A percentile compares a stretch with the other conserved stretches of the same genome.
Conservation (phyloP, 2,113 vertebrate species). For the Panurus biarmicus region DNA sequence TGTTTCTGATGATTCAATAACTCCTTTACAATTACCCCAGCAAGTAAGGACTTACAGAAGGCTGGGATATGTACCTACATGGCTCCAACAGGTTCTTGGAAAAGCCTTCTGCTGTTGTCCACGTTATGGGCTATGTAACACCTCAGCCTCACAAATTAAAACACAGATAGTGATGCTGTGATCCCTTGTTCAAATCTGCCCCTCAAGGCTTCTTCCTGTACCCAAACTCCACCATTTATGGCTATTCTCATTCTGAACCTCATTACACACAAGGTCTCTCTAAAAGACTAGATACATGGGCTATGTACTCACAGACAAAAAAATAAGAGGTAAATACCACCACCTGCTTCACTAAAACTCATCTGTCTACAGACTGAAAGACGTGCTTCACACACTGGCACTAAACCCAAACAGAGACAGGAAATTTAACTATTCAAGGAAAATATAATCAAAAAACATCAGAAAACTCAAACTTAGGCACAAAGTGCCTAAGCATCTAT, state of each 20-base stretch:
- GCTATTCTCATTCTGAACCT: neutral
- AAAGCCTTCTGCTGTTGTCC: neutral
- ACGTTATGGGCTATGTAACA: rapidly evolving
- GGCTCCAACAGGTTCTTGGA: neutral
- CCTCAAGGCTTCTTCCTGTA: neutral
- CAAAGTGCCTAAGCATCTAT: no score
- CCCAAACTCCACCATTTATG: neutral
- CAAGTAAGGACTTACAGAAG: neutral
- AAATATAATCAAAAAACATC: neutral
- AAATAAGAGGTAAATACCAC: neutral
- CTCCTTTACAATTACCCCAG: neutral
- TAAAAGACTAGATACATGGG: neutral
- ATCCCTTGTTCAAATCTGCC: neutral
- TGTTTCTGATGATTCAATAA: neutral
- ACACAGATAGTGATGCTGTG: neutral
- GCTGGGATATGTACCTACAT: neutral
- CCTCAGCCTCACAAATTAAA: neutral
- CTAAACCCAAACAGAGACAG: neutral
- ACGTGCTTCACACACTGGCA: neutral
- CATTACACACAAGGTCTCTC: neutral
- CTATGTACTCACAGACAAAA: neutral
- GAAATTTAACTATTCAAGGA: neutral
- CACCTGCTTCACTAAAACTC: neutral
- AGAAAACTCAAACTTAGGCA: neutral
- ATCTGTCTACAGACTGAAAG: neutral